Conservation (phyloP, 2,113 vertebrate genomes). For the Sarotherodon lohbergeri region DNA sequence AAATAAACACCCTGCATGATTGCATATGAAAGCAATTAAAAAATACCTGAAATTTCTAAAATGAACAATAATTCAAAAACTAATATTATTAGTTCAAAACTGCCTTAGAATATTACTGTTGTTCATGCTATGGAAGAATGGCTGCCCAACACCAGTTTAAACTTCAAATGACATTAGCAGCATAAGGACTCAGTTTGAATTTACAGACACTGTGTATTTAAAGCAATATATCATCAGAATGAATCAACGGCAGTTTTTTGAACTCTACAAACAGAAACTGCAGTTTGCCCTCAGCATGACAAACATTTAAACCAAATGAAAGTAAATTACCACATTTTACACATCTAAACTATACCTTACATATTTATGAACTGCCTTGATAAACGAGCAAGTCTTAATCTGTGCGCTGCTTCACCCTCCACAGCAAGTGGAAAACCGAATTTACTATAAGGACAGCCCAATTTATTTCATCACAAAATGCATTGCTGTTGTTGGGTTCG, state of each 20-base stretch:
- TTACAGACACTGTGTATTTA: neutral
- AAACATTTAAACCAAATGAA: neutral
- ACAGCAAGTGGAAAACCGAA: neutral
- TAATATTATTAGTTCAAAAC: neutral
- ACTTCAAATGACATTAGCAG: neutral
- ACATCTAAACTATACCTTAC: neutral
- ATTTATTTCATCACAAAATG: neutral
- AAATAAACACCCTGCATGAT: neutral
- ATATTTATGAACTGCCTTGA: neutral
- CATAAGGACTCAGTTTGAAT: neutral
- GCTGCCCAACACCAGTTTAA: neutral
- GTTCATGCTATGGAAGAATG: neutral
- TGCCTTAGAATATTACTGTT: neutral
- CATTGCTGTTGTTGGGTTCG: fast-evolving
- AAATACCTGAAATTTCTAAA: neutral
- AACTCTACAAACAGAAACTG: neutral
- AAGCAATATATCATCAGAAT: neutral
- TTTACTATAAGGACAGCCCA: neutral
- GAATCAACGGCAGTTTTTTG: neutral
- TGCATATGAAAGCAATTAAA: neutral
- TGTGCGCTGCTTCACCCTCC: neutral
- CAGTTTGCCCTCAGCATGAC: neutral
- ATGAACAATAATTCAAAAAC: neutral
- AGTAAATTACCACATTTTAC: neutral
- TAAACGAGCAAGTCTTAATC: neutral